A percentile compares a stretch with the other conserved stretches of the same genome.
Evolutionary conservation across 2,888 invertebrate species (phyloP).

Genomic region (Spisula solida): DNA sequence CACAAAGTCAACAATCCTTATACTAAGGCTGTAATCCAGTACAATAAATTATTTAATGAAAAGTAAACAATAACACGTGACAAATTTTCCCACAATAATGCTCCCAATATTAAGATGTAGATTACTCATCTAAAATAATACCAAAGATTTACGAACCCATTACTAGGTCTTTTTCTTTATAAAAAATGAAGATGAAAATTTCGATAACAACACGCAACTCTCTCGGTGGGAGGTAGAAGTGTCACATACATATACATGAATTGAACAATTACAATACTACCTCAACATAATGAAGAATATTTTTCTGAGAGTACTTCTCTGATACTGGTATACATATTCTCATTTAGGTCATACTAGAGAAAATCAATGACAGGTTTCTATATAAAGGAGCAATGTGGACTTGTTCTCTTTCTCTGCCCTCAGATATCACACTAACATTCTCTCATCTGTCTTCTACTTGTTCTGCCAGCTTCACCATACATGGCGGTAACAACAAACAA

Average conservation of each 20-base stretch:
- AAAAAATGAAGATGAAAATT: background rate
- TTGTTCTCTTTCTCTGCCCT: constrained; percentile 12
- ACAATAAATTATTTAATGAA: constrained; percentile 9
- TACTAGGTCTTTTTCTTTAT: background rate
- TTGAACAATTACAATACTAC: background rate
- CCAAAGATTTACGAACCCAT: background rate
- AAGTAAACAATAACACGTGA: constrained; percentile 15
- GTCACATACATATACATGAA: background rate
- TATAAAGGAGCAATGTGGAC: background rate
- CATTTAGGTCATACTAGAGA: background rate
- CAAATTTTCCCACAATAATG: background rate
- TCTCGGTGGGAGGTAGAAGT: constrained; percentile 15
- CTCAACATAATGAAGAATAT: background rate
- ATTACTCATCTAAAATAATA: background rate
- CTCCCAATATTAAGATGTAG: background rate
- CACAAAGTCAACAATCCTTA: background rate
- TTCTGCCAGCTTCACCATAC: too few species aligned
- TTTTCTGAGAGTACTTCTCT: background rate
- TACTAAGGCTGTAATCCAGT: background rate
- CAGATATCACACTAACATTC: too few species aligned
- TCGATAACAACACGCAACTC: constrained; percentile 15
- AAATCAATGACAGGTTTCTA: constrained; percentile 13
- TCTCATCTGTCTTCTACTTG: too few species aligned
- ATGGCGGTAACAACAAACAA: too few species aligned
- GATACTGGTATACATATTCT: background rate